Evolutionary conservation across 1,140 invertebrate genomes (phyloP).

Genomic region (Zaprionus capensis): DNA sequence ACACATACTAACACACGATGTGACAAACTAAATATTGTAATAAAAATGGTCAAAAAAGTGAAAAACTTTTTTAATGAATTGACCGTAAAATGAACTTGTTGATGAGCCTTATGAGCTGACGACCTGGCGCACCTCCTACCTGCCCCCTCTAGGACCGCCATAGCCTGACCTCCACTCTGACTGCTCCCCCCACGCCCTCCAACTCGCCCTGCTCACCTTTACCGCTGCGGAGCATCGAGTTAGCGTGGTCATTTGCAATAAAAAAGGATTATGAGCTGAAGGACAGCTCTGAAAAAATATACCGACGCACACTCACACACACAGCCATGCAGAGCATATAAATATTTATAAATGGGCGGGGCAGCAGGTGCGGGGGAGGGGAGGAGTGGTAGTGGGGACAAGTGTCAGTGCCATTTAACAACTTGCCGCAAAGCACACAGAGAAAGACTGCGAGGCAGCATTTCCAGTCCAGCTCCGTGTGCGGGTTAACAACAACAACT

Average conservation of each 20-base stretch:
- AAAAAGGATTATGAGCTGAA: slow-evolving; percentile 80
- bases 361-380: not conserved
- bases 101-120: slow-evolving; percentile 79
- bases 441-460: slow-evolving; percentile 30
- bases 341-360: slow-evolving; percentile 69
- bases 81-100: slow-evolving; percentile 84
- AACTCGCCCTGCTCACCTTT: slow-evolving; percentile 15
- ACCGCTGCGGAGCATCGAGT: slow-evolving; percentile 55
- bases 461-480: slow-evolving; percentile 21
- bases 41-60: slow-evolving; percentile 55
- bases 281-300: slow-evolving; percentile 57
- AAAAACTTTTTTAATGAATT: slow-evolving; percentile 81
- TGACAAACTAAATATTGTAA: slow-evolving; percentile 61
- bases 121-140: slow-evolving; percentile 32
- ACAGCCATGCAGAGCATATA: slow-evolving; percentile 55
- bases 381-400: slow-evolving; percentile 14
- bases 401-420: slow-evolving; percentile 80
- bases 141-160: not conserved
- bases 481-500: slow-evolving; percentile 22
- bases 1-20: slow-evolving; percentile 24
- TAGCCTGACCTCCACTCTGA: not conserved
- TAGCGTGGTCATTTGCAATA: slow-evolving; percentile 82
- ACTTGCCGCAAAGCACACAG: slow-evolving; percentile 67
- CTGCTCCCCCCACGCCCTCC: not conserved
- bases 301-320: slow-evolving; percentile 26